Base-by-base conservation (phyloP, 2,888 invertebrate genomes). In the Aphodius granarius region DNA sequence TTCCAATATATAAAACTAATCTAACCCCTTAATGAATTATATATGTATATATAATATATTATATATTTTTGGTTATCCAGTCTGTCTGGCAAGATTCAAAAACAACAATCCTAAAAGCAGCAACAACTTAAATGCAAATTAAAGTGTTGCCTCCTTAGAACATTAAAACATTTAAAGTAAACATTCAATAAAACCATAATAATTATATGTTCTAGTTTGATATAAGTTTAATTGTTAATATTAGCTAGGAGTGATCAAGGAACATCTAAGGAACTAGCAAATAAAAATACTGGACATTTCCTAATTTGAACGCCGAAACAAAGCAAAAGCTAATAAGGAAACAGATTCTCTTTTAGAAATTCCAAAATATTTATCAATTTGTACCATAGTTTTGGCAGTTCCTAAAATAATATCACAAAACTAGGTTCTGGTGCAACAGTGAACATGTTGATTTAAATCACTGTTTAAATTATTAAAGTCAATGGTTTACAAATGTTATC, bases 31-130 rank as follows among this genome's bases (percentile, higher is more conserved):
- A 79, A 78, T 66, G 76, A 78, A 74, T 68, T 9, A 15, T 68
- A 68, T 68, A n/a, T 68, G 21, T 68, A 20, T 68, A 68, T 20
- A 18, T 65, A 65, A 18, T 43, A 43, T 43, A 43, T 65, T 65
- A 65, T 76, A 74, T 72, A 74, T 77, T 82, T 82, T 82, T 84
- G 84, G 84, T 84, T 81, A 79, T 82, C 83, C 84, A 84, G 84
- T 84, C 84, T 83, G 83, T 83, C 81, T 80, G 81, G 82, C 81
- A 79, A 82, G 76, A 79, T 73, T 73, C 72, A 63, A 72, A 72
- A 77, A 68, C 70, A 73, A 74, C 62, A n/a, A 63, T 62, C 72
- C 71, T 75, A 71, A 75, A 43, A 23, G 75, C 74, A 72, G 72
- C 74, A 72, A 72, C 65, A 76, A 76, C 66, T 71, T 62, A 71